These are phyloP conservation scores for Terrapene triunguis DNA, from an alignment of 2,113 vertebrate genomes.

Conservation along the genomic window DNA sequence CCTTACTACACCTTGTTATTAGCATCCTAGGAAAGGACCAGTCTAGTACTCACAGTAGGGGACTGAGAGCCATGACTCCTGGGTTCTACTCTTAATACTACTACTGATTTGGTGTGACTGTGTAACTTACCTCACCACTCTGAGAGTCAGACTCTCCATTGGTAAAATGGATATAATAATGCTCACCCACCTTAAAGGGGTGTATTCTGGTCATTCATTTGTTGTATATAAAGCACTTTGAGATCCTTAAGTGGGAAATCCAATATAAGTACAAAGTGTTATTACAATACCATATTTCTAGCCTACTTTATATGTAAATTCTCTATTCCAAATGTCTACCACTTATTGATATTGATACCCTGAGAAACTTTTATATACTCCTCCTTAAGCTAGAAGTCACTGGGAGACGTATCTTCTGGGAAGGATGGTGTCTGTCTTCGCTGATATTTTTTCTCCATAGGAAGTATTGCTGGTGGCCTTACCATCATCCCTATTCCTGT, in stretches of 20 bases:
- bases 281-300: not conserved
- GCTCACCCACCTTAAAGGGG: not conserved
- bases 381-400: not conserved
- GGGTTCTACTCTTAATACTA: not conserved
- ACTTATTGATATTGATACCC: not conserved
- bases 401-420: not conserved
- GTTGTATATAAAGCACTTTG: not conserved
- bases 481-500: constrained; percentile 19
- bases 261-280: not conserved
- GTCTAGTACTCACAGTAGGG: not conserved
- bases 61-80: not conserved
- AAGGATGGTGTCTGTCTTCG: not conserved
- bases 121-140: not conserved
- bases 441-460: constrained; percentile 17
- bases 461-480: not conserved
- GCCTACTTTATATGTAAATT: not conserved
- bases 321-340: not conserved
- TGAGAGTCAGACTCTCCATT: not conserved
- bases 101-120: not conserved
- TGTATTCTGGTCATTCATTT: not conserved
- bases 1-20: not conserved
- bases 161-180: not conserved
- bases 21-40: constrained; percentile 8
- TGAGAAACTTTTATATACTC: not conserved
- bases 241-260: not conserved